Conservation (phyloP, 2,888 invertebrate species). For the Trachelus tabidus region DNA sequence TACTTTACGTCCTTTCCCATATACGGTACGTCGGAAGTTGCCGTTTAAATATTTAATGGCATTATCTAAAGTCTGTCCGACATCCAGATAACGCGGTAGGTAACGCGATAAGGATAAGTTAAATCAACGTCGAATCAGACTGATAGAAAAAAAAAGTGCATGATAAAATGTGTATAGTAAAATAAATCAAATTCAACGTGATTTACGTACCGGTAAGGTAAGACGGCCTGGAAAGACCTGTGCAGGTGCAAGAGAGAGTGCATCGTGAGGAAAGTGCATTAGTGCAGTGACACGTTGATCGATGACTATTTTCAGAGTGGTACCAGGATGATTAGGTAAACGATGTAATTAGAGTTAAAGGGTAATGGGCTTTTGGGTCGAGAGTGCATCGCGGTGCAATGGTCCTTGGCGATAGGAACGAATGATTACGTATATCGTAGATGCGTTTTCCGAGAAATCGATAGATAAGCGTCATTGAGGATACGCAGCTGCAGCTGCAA, state of each 20-base stretch:
- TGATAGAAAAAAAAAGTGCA: too few relatives aligned
- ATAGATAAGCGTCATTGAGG: background rate
- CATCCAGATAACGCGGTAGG: too few relatives aligned
- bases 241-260: slow-evolving; percentile 37
- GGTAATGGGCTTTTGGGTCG: background rate
- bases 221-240: slow-evolving; percentile 48
- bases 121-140: too few relatives aligned
- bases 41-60: too few relatives aligned
- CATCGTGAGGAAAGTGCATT: slow-evolving; percentile 44
- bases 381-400: background rate
- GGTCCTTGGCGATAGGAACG: background rate
- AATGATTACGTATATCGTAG: too few relatives aligned
- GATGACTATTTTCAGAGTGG: too few relatives aligned
- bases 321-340: too few relatives aligned
- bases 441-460: background rate
- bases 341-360: background rate
- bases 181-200: background rate
- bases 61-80: too few relatives aligned
- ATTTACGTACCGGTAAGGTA: slow-evolving; percentile 48
- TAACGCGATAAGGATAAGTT: too few relatives aligned
- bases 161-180: too few relatives aligned
- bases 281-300: slow-evolving; percentile 29
- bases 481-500: background rate
- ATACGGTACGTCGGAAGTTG: too few relatives aligned
- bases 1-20: too few relatives aligned